Percentiles rank a stretch among this genome's conserved stretches.
These are phyloP conservation scores for Teleogryllus occipitalis DNA, from an alignment of 1,140 invertebrate genomes.

Conservation along the genomic window DNA sequence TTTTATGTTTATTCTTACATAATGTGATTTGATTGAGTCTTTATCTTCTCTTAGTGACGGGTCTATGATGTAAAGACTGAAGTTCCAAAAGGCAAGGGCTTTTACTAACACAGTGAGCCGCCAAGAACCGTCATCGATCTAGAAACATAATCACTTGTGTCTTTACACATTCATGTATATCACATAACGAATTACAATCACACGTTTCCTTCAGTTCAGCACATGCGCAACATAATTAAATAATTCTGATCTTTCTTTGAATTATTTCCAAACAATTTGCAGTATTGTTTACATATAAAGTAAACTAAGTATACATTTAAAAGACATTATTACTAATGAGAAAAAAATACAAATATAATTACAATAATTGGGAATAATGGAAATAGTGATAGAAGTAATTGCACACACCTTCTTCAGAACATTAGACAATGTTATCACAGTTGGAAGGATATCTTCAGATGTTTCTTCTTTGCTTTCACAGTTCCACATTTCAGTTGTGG, in stretches of 20 bases:
- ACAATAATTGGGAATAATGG: no score
- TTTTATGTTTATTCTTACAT: background rate
- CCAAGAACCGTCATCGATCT: background rate
- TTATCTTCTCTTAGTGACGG: background rate
- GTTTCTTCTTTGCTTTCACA: background rate
- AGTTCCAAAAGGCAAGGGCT: background rate
- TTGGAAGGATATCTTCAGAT: background rate
- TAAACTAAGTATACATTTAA: no score
- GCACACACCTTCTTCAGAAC: background rate
- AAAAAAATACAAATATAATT: no score
- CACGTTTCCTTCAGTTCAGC: no score
- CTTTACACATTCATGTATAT: background rate
- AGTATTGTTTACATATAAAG: no score
- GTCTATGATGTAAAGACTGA: background rate
- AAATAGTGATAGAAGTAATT: no score
- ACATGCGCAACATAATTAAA: no score
- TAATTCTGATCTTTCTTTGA: no score
- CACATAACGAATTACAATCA: no score
- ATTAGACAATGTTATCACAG: background rate
- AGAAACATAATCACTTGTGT: background rate
- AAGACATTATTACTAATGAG: no score
- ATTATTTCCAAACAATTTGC: no score
- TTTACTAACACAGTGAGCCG: background rate
- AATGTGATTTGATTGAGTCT: background rate
- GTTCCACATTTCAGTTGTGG: background rate